Evolutionary conservation across 2,888 invertebrate genomes (phyloP).

Genomic region (Lepidocyrtinus sp.): DNA sequence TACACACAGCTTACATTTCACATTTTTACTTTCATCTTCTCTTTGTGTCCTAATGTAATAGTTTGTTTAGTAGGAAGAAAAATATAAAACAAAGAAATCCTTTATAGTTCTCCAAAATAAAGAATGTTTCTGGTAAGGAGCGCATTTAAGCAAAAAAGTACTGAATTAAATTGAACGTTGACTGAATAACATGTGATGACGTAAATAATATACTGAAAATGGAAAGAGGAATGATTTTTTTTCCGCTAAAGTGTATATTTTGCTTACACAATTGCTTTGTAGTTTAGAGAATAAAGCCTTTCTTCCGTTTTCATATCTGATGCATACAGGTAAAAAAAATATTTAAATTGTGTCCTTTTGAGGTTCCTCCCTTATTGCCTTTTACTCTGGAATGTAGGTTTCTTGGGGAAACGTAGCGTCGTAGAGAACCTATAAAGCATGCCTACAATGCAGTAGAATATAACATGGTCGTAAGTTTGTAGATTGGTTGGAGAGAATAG

Average conservation of each 20-base stretch:
- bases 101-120: conserved; percentile 2
- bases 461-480: background rate
- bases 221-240: conserved; percentile 35
- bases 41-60: conserved; percentile 12
- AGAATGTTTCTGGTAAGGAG: background rate
- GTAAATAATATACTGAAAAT: conserved; percentile 30
- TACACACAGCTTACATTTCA: conserved; percentile 54
- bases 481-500: conserved; percentile 1
- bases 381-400: background rate
- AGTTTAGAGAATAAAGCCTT: conserved; percentile 10
- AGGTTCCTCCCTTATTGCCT: conserved; percentile 8
- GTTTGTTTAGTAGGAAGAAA: conserved; percentile 30
- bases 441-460: background rate
- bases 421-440: background rate
- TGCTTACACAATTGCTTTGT: conserved; percentile 41
- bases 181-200: conserved; percentile 31
- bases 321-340: conserved; percentile 6
- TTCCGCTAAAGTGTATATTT: conserved; percentile 47
- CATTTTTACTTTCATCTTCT: conserved; percentile 25
- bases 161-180: conserved; percentile 13
- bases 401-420: background rate
- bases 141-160: conserved; percentile 26
- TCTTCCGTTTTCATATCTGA: background rate
- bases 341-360: conserved; percentile 19
- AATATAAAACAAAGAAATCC: conserved; percentile 31